A percentile compares a stretch with the other conserved stretches of the same genome.
These are phyloP conservation scores for Myrmecobius fasciatus DNA, from an alignment of 2,113 vertebrate genomes.

Conservation along the genomic window DNA sequence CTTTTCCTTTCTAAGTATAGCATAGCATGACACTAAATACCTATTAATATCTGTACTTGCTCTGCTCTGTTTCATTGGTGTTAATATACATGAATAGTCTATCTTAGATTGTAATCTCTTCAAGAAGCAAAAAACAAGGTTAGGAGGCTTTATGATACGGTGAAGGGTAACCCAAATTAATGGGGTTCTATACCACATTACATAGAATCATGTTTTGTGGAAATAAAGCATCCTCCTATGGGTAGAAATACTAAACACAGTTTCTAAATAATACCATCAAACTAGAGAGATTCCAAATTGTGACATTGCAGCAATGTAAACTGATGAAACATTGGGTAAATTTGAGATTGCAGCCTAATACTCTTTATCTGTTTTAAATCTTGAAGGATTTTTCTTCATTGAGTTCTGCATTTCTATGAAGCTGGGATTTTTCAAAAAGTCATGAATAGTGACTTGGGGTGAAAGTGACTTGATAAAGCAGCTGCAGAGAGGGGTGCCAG, in stretches of 20 bases:
- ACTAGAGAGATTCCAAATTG: not conserved
- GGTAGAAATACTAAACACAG: not conserved
- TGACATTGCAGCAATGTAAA: not conserved
- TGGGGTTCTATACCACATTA: too few species aligned
- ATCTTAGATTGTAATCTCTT: not conserved
- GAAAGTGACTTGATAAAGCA: too few species aligned
- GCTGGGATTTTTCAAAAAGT: too few species aligned
- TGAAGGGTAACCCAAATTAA: too few species aligned
- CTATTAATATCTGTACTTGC: not conserved
- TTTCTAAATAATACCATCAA: not conserved
- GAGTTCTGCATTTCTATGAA: too few species aligned
- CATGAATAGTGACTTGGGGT: too few species aligned
- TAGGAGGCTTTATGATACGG: too few species aligned
- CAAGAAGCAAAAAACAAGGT: not conserved
- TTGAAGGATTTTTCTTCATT: not conserved
- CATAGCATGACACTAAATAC: not conserved
- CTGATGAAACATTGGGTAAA: not conserved
- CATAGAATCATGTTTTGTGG: not conserved
- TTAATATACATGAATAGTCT: not conserved
- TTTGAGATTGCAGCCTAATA: not conserved
- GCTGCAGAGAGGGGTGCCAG: too few species aligned
- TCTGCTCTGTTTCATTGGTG: not conserved
- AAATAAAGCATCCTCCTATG: not conserved
- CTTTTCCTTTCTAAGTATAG: not conserved
- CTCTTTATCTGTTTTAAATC: not conserved